Percentiles rank a stretch among this genome's conserved stretches.
These are phyloP conservation scores for Pterostichus madidus DNA, from an alignment of 2,888 invertebrate species.

Conservation along the genomic window DNA sequence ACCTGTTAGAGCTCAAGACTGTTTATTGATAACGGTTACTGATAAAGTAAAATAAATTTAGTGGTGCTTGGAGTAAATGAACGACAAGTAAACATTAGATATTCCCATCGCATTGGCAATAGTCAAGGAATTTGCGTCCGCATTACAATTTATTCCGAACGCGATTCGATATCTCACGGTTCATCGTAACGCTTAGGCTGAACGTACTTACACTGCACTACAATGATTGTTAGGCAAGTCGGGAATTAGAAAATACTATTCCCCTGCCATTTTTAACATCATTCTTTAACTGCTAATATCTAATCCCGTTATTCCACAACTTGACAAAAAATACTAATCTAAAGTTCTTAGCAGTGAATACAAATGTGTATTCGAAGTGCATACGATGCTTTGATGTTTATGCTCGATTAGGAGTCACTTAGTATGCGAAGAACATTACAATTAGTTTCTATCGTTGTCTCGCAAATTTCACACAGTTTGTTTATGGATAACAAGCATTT, in stretches of 20 bases:
- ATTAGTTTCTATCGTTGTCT: too few species aligned
- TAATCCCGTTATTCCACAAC: conserved; percentile 31
- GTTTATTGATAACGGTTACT: too few species aligned
- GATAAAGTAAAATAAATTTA: conserved; percentile 19
- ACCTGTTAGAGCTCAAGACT: too few species aligned
- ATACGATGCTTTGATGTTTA: background rate
- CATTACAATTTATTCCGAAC: conserved; percentile 47
- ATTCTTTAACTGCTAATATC: conserved; percentile 11
- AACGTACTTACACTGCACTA: conserved; percentile 4
- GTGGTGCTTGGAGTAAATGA: conserved; percentile 36
- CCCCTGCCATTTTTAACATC: conserved; percentile 7
- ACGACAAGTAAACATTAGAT: conserved; percentile 47
- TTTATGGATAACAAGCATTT: too few species aligned
- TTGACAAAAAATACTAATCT: background rate
- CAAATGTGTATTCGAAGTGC: background rate
- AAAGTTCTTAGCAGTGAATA: background rate
- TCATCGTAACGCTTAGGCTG: background rate
- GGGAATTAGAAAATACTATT: conserved; percentile 49
- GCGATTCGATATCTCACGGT: conserved; percentile 52
- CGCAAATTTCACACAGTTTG: too few species aligned
- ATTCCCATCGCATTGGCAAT: conserved; percentile 46
- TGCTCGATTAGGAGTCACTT: background rate
- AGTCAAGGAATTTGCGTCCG: conserved; percentile 42
- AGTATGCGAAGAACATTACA: too few species aligned
- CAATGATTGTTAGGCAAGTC: conserved; percentile 47